Evolutionary conservation across 2,888 invertebrate genomes (phyloP).

Genomic region (Theodoxus fluviatilis): DNA sequence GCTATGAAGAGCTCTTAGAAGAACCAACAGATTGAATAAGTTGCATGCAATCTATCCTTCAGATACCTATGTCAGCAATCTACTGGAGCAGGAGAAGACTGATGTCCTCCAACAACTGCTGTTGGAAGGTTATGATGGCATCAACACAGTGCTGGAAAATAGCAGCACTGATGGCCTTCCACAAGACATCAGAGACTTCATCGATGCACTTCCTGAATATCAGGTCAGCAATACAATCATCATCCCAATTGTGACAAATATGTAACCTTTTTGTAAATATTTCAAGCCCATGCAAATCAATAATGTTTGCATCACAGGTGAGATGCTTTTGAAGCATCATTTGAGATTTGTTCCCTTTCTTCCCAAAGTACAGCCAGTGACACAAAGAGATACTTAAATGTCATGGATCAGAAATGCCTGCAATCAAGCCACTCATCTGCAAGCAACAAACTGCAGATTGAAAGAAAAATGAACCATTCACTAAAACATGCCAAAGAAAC

Average conservation of each 20-base stretch:
- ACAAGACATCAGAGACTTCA: conserved; percentile 41
- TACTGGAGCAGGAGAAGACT: conserved; percentile 48
- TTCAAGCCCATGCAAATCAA: background rate
- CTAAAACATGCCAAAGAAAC: background rate
- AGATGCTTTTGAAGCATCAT: background rate
- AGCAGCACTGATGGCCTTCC: conserved; percentile 41
- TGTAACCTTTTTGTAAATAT: background rate
- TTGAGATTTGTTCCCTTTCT: background rate
- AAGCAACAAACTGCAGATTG: background rate
- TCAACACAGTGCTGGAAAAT: conserved; percentile 39
- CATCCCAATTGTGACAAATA: background rate
- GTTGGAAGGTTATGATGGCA: conserved; percentile 48
- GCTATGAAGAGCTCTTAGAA: too few species aligned
- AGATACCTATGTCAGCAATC: conserved; percentile 47
- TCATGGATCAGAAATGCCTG: too few species aligned
- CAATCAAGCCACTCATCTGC: too few species aligned
- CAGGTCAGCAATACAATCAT: conserved; percentile 37
- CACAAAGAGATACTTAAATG: background rate
- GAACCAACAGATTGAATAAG: too few species aligned
- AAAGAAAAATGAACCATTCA: background rate
- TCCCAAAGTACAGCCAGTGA: background rate
- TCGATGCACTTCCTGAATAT: conserved; percentile 40
- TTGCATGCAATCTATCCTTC: too few species aligned
- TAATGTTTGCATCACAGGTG: background rate
- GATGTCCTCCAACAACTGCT: conserved; percentile 42